Evolutionary conservation across 2,888 invertebrate species (phyloP), one percentile per base, ranked within the genome.

Genomic region (Thalpophila matura): DNA sequence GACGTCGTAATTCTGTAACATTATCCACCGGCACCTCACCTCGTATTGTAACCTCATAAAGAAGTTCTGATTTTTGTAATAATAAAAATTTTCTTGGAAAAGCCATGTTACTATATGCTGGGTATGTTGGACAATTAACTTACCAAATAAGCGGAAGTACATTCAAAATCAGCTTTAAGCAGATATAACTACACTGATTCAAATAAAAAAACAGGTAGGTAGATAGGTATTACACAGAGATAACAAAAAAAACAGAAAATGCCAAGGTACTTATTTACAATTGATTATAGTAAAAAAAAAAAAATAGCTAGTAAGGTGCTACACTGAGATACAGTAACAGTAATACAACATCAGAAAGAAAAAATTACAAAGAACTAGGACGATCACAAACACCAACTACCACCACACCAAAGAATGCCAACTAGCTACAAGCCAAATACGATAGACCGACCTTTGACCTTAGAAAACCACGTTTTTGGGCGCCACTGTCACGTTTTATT

Each of bases 361-460:
- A n/a, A n/a, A n/a, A n/a, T n/a, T n/a, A 35, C 35, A 16, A 31
- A 3, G n/a, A 31, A 5, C 12, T 35, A 35, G 16, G 35, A 35
- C 35, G 16, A 35, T 35, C 35, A 35, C 3, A 7, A 35, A 35
- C 35, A 35, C 35, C 35, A 35, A 16, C 5, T 16, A 16, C 7
- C 7, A 16, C 16, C 35, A 35, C 35, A 35, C 35, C 35, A 35
- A 35, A 35, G 35, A 35, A 35, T 35, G 16, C 35, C 35, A 16
- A 35, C 14, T 35, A 35, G 35, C 35, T 35, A 35, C 35, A 14
- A 35, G 35, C 16, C 35, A 35, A 35, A 35, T 35, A 35, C 35
- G 35, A 16, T 35, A 35, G 35, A 35, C 35, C 35, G 7, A 35
- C 35, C 35, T 7, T 35, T 35, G 35, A 35, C 35, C 35, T 35